These are phyloP conservation scores for Iguana delicatissima DNA, from an alignment of 2,797 vertebrate species.

Conservation along the genomic window DNA sequence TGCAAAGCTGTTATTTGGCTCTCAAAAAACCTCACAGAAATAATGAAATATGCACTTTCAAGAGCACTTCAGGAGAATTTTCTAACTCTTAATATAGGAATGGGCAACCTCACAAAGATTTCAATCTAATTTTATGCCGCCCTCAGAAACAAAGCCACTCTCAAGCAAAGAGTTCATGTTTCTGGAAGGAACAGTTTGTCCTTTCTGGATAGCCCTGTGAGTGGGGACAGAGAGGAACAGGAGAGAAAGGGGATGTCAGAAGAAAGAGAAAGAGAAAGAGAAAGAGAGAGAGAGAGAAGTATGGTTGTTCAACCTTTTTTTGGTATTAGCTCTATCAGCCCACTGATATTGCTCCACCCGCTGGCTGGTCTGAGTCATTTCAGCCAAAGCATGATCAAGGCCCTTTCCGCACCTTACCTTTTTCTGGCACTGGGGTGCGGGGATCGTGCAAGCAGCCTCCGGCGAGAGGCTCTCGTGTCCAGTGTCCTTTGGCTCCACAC, in stretches of 20 bases:
- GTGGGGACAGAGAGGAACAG: neutral
- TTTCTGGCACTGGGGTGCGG: too few species aligned
- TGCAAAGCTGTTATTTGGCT: neutral
- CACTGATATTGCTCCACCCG: neutral
- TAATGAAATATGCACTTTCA: neutral
- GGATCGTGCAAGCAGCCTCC: too few species aligned
- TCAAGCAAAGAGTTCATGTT: neutral
- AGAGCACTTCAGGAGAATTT: neutral
- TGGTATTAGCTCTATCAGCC: too few species aligned
- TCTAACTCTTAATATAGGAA: neutral
- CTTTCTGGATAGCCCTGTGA: neutral
- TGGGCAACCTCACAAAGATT: neutral
- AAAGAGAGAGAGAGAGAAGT: neutral
- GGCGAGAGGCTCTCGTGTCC: too few species aligned
- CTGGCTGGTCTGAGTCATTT: neutral
- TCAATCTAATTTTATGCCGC: neutral
- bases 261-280: neutral
- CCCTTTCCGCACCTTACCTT: too few species aligned
- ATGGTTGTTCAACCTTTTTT: neutral
- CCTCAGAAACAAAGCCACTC: neutral
- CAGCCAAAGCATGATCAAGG: too few species aligned
- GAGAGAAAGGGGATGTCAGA: neutral
- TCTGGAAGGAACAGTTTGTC: too few species aligned
- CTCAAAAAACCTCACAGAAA: neutral
- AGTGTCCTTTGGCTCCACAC: too few species aligned